These are phyloP conservation scores for Siniperca obscura DNA, from an alignment of 2,797 vertebrate genomes.

Conservation along the genomic window DNA sequence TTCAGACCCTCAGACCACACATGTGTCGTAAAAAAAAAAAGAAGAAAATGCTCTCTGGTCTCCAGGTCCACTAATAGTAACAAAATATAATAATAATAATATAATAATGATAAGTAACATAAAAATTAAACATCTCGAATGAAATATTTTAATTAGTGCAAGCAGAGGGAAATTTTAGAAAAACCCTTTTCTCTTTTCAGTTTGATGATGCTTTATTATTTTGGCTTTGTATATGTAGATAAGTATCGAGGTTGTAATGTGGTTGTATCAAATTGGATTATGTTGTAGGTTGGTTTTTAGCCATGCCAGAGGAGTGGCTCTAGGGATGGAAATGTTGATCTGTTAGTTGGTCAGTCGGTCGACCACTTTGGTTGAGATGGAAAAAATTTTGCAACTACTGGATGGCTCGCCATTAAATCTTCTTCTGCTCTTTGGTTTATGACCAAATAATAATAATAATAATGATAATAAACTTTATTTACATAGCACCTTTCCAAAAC, in stretches of 20 bases:
- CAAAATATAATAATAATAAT: neutral
- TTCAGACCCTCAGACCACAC: conserved; percentile 25
- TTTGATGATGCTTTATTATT: neutral
- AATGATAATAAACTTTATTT: too few species aligned
- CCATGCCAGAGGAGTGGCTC: neutral
- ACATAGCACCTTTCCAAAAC: too few species aligned
- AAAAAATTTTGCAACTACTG: neutral
- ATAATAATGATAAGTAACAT: neutral
- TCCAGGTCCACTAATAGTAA: neutral
- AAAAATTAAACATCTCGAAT: conserved; percentile 3
- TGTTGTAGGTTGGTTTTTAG: conserved; percentile 2
- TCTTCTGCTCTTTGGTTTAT: neutral
- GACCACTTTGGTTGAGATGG: neutral
- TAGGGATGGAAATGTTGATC: neutral
- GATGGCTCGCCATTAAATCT: neutral
- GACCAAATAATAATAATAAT: neutral
- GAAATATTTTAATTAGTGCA: neutral
- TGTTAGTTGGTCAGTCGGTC: neutral
- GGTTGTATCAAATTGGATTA: conserved; percentile 4
- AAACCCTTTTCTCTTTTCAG: neutral
- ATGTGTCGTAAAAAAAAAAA: conserved; percentile 25
- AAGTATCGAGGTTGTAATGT: conserved; percentile 2
- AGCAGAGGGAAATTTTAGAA: neutral
- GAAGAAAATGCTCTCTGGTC: neutral
- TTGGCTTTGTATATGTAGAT: neutral